phyloP scores from a whole-genome alignment of 2,113 vertebrate genomes.

The Sylvietta virens region DNA sequence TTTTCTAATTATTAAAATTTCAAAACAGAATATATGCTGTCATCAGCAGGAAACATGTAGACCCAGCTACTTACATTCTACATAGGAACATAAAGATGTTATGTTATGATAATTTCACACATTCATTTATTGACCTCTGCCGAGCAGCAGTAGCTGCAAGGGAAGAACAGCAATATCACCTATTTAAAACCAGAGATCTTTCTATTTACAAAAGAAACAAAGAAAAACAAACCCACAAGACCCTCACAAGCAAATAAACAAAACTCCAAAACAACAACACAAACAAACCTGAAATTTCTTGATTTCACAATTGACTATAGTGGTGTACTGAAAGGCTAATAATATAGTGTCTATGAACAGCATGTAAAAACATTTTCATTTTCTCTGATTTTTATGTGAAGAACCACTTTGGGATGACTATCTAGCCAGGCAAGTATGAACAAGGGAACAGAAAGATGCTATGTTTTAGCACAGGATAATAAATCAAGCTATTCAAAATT shows the following conservation, averaged over 20 bases:
- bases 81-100: not conserved
- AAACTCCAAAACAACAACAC: not conserved
- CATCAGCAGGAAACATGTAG: not conserved
- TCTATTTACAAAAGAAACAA: not conserved
- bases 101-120: not conserved
- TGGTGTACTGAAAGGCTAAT: not conserved
- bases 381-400: not conserved
- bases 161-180: not conserved
- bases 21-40: not conserved
- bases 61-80: not conserved
- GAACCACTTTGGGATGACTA: not conserved
- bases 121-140: not conserved
- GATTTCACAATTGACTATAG: not conserved
- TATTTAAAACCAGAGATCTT: not conserved
- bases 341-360: not conserved
- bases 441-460: not conserved
- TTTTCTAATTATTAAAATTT: not conserved
- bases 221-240: not conserved
- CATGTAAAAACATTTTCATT: not conserved
- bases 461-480: not conserved
- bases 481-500: not conserved
- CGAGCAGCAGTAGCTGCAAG: not conserved
- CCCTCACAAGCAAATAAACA: not conserved
- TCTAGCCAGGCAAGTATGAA: not conserved
- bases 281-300: not conserved